These are phyloP conservation scores for Lycophotia porphyrea DNA, from an alignment of 2,888 invertebrate species.

Conservation along the genomic window DNA sequence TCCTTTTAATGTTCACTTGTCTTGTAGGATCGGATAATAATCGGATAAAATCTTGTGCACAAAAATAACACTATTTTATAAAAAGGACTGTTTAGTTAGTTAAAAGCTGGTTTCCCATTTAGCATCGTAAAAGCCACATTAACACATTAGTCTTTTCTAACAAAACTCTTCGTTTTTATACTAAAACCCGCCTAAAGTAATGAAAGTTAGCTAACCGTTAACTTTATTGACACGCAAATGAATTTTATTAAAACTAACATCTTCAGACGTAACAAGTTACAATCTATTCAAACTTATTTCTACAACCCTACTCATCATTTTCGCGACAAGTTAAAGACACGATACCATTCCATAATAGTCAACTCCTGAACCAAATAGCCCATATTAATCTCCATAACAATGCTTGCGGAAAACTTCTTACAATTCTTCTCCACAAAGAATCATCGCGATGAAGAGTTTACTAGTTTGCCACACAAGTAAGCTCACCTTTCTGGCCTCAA, in stretches of 20 bases:
- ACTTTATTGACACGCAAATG: neutral
- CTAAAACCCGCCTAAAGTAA: neutral
- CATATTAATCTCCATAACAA: slow-evolving; percentile 44
- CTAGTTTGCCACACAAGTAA: slow-evolving; percentile 38
- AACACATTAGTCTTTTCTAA: neutral
- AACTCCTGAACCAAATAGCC: slow-evolving; percentile 22
- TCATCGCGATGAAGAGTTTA: slow-evolving; percentile 56
- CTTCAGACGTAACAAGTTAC: neutral
- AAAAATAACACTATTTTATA: neutral
- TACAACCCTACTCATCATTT: neutral
- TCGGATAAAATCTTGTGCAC: neutral
- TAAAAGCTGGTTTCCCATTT: neutral
- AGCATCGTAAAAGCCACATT: neutral
- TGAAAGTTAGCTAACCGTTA: neutral
- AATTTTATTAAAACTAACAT: no score
- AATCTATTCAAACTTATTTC: slow-evolving; percentile 11
- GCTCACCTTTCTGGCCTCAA: slow-evolving; percentile 39
- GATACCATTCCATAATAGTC: slow-evolving; percentile 13
- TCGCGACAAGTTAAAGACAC: neutral
- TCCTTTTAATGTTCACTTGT: neutral
- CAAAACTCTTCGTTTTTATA: neutral
- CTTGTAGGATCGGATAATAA: neutral
- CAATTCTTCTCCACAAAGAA: slow-evolving; percentile 47
- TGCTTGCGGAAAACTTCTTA: slow-evolving; percentile 38
- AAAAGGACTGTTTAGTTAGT: neutral